Conservation (phyloP, 2,888 invertebrate genomes). For the Atrina japonica region DNA sequence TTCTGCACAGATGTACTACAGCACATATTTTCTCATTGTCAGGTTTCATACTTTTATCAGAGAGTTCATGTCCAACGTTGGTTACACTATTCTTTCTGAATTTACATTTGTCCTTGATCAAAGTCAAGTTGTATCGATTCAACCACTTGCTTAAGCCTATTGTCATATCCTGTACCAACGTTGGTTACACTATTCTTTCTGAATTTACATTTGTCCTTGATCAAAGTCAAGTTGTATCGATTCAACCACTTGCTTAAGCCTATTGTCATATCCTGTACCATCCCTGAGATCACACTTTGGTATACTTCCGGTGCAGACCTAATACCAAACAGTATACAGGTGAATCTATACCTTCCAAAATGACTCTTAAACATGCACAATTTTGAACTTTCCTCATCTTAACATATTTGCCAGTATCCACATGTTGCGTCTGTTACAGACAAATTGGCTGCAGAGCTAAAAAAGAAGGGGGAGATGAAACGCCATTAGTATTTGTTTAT, state of each 20-base stretch:
- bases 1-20: too few species aligned
- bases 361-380: conserved; percentile 52
- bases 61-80: conserved; percentile 46
- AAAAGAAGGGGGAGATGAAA: too few species aligned
- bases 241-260: too few species aligned
- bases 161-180: conserved; percentile 45
- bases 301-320: conserved; percentile 43
- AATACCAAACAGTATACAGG: conserved; percentile 44
- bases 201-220: too few species aligned
- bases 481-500: too few species aligned
- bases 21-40: conserved; percentile 38
- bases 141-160: conserved; percentile 28
- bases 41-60: conserved; percentile 35
- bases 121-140: conserved; percentile 33
- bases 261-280: conserved; percentile 33
- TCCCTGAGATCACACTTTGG: conserved; percentile 37
- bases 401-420: conserved; percentile 46
- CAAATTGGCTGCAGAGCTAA: conserved; percentile 46
- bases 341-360: conserved; percentile 42
- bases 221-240: too few species aligned
- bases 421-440: conserved; percentile 41
- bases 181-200: conserved; percentile 41
- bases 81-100: conserved; percentile 34
- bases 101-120: conserved; percentile 42
- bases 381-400: conserved; percentile 35